Evolutionary conservation across 2,888 invertebrate genomes (phyloP).

Genomic region (Dolomedes plantarius): DNA sequence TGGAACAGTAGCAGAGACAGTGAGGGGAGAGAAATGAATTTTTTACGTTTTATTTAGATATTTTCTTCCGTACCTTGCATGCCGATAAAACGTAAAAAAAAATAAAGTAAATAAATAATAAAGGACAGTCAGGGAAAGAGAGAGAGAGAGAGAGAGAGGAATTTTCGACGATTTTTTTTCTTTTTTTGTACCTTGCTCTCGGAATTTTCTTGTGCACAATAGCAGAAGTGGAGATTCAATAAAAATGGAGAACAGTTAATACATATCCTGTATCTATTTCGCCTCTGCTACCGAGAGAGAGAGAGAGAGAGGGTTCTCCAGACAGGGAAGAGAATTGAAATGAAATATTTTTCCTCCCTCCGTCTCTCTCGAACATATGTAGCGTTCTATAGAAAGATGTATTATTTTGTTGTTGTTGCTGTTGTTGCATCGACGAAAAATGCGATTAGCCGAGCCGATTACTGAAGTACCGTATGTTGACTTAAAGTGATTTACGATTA

Average conservation of each 20-base stretch:
- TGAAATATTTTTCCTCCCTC: constrained; percentile 11
- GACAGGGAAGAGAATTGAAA: constrained; percentile 18
- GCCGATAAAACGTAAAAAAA: constrained; percentile 46
- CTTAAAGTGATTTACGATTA: too few relatives aligned
- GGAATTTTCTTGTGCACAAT: constrained; percentile 36
- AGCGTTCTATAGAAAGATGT: too few relatives aligned
- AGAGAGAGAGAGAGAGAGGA: too few relatives aligned
- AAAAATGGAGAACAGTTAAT: constrained; percentile 63
- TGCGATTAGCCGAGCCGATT: too few relatives aligned
- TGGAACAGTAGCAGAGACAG: too few relatives aligned
- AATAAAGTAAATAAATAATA: constrained; percentile 49
- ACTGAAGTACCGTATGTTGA: too few relatives aligned
- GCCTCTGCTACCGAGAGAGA: constrained; percentile 1
- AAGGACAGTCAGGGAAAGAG: constrained; percentile 24
- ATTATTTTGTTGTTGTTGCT: too few relatives aligned
- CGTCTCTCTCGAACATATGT: too few relatives aligned
- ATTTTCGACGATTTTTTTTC: constrained; percentile 4
- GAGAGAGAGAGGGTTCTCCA: background rate
- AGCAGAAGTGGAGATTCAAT: constrained; percentile 61
- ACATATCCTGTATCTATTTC: constrained; percentile 58
- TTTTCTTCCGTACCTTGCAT: constrained; percentile 24
- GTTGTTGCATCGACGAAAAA: too few relatives aligned
- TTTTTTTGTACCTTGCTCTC: background rate
- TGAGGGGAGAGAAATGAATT: constrained; percentile 10
- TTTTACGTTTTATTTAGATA: constrained; percentile 50